phyloP scores from a whole-genome alignment of 1,140 invertebrate genomes.

The Zaprionus tsacasi region DNA sequence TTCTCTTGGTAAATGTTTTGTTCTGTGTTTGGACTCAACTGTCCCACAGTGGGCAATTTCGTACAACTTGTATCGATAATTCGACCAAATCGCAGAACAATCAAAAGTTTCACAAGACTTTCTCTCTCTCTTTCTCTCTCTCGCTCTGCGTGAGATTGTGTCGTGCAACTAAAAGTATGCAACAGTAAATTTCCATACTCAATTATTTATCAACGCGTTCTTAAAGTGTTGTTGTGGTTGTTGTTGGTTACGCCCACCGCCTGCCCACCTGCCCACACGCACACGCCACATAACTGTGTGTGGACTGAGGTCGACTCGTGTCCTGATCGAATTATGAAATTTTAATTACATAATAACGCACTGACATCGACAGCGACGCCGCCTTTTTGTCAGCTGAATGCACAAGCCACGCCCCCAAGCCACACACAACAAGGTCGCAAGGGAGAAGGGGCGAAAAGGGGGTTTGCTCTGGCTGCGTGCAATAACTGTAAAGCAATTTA shows the following conservation, averaged over 20 bases:
- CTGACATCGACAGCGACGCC: conserved; percentile 36
- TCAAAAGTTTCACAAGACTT: neutral
- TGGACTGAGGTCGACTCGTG: conserved; percentile 18
- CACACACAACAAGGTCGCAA: neutral
- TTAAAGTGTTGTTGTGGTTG: neutral
- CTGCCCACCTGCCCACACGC: neutral
- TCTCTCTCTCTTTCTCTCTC: neutral
- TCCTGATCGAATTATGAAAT: conserved; percentile 67
- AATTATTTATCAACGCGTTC: conserved; percentile 4
- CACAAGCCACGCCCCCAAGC: conserved; percentile 16
- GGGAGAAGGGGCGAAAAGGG: too few species aligned
- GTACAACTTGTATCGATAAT: neutral
- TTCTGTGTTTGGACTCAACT: neutral
- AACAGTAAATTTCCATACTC: conserved; percentile 11
- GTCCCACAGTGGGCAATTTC: neutral
- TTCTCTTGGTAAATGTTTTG: conserved; percentile 19
- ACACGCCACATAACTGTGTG: neutral
- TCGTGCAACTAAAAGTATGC: conserved; percentile 30
- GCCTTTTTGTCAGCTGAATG: conserved; percentile 32
- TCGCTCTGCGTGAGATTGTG: conserved; percentile 10
- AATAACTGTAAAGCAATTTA: conserved; percentile 33
- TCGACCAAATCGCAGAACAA: neutral
- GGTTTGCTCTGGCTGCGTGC: conserved; percentile 3
- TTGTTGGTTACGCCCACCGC: neutral
- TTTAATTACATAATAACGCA: conserved; percentile 66